These are phyloP conservation scores for Alethe castanea DNA, from an alignment of 2,113 vertebrate genomes.

Conservation along the genomic window DNA sequence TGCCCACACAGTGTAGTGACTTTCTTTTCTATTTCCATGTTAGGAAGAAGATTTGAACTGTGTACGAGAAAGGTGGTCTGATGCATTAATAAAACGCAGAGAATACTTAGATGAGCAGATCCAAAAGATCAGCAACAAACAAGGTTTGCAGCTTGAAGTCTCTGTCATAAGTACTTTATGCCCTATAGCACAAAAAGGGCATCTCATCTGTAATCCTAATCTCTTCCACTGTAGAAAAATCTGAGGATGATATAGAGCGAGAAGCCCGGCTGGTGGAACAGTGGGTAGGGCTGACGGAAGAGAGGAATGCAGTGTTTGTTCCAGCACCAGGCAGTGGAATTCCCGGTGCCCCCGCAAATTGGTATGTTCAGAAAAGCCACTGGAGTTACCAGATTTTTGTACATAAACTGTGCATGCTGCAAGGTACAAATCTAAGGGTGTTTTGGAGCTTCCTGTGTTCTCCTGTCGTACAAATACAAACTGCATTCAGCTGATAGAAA, in stretches of 20 bases:
- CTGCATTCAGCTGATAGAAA: background rate
- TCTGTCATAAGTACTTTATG: background rate
- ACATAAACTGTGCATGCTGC: background rate
- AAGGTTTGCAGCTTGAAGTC: conserved; percentile 71
- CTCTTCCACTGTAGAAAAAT: conserved; percentile 79
- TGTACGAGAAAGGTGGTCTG: conserved; percentile 93
- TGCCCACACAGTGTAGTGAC: background rate
- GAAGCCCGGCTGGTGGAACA: conserved; percentile 94
- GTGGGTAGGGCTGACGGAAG: conserved; percentile 97
- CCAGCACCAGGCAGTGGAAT: conserved; percentile 92
- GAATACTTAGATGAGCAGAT: conserved; percentile 97
- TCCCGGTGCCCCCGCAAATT: conserved; percentile 91
- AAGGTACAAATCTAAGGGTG: background rate
- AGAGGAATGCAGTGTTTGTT: conserved; percentile 93
- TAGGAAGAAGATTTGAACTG: conserved; percentile 97
- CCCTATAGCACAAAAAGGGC: background rate
- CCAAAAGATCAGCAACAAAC: conserved; percentile 95
- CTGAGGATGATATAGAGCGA: conserved; percentile 89
- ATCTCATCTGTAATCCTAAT: background rate
- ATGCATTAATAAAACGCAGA: conserved; percentile 91
- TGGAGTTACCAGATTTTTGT: background rate
- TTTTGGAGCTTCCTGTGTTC: background rate
- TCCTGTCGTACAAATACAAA: background rate
- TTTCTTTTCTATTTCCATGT: background rate
- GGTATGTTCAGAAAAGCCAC: conserved; percentile 69